Base-by-base conservation (phyloP, 2,113 vertebrate genomes). In the Hemicordylus capensis region DNA sequence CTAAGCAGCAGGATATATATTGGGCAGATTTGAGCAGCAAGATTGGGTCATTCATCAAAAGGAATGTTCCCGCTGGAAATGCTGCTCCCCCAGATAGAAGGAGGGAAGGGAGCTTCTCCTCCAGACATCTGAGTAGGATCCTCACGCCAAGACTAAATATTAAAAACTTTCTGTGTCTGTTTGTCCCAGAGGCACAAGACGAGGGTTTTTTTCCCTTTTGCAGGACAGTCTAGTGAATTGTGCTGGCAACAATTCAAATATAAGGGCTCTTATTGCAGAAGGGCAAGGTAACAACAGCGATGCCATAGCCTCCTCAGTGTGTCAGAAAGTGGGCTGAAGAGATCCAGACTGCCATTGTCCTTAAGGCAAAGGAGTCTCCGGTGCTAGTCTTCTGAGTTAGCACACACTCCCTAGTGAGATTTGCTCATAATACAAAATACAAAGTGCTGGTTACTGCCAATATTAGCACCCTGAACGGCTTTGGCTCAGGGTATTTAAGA, bases 11-110 rank as follows among this genome's bases (percentile, higher is more conserved):
- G 70, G 19, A 54, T 28, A 48, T 2, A 1, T 3, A 1, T 31
- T 0, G 0, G 3, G 7, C 46, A 15, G 6, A 15, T 20, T 19
- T 61, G 24, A 58, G 19, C 66, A 34, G 9, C 9, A 26, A 2
- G 64, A 58, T 5, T n/a, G 74, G 77, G 87, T 63, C 48, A 84
- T 88, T 83, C 67, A 85, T 75, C 86, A 76, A 12, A 12, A 2
- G 24, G 2, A 3, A 31, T 54, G 39, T 26, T 63, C 74, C 77
- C 63, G 72, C 69, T 64, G 46, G 85, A 86, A 84, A 74, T 6
- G 73, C 58, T 44, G 51, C 6, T 4, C 85, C 58, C 28, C n/a
- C 69, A 80, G 81, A 22, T 11, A 24, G 69, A 79, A 80, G 75
- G 67, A 42, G 51, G 66, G 54, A 11, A 56, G 37, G 85, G 17